phyloP scores from a whole-genome alignment of 2,797 vertebrate species.

The Tokudaia tokunoshimensis region DNA sequence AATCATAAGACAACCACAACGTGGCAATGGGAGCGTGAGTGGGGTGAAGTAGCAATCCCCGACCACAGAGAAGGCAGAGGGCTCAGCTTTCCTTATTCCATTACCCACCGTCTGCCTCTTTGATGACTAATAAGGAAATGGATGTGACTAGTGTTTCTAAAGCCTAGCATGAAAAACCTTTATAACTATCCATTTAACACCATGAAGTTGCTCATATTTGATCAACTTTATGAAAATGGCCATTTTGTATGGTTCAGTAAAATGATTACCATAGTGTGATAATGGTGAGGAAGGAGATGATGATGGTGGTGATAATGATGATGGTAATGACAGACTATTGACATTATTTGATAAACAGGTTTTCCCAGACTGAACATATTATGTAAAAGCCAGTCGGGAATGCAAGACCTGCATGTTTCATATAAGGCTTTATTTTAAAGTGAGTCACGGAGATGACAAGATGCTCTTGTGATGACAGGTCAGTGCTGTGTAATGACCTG shows the following conservation, averaged over 20 bases:
- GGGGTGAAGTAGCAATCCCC: neutral
- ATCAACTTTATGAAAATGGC: neutral
- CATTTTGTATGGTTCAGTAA: neutral
- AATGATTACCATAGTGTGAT: neutral
- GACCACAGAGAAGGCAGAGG: neutral
- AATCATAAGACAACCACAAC: neutral
- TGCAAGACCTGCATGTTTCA: neutral
- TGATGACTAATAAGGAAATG: neutral
- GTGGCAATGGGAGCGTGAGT: neutral
- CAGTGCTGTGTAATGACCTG: constrained; percentile 95
- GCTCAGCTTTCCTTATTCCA: neutral
- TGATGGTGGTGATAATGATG: neutral
- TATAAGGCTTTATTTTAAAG: neutral
- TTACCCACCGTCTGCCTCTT: neutral
- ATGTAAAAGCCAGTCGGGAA: neutral
- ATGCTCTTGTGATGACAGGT: constrained; percentile 87
- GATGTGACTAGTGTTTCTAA: neutral
- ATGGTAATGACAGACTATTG: neutral
- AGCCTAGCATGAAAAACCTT: neutral
- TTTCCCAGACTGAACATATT: neutral
- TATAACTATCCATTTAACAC: neutral
- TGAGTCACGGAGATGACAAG: neutral
- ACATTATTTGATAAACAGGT: neutral
- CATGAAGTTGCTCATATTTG: neutral
- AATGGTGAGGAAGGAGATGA: neutral